phyloP scores from a whole-genome alignment of 2,888 invertebrate species.

The Spilarctia lutea region DNA sequence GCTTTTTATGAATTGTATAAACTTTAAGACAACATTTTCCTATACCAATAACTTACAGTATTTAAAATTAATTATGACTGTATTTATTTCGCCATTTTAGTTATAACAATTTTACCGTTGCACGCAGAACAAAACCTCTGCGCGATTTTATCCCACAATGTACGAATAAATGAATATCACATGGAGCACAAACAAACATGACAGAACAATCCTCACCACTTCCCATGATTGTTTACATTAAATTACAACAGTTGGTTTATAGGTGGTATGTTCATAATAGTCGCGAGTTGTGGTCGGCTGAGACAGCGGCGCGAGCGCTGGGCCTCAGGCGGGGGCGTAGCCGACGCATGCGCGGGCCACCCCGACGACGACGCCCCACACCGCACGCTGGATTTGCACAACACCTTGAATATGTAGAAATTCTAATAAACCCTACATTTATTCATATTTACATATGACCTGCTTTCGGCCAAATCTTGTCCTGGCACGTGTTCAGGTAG shows the following conservation, averaged over 20 bases:
- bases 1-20: not conserved
- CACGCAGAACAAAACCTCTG: not conserved
- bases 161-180: slow-evolving; percentile 51
- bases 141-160: slow-evolving; percentile 35
- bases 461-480: not conserved
- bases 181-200: slow-evolving; percentile 56
- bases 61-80: slow-evolving; percentile 26
- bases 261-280: slow-evolving; percentile 59
- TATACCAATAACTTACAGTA: not conserved
- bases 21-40: not conserved
- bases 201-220: slow-evolving; percentile 74
- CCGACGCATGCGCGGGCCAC: slow-evolving; percentile 78
- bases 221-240: slow-evolving; percentile 81
- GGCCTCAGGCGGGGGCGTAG: slow-evolving; percentile 76
- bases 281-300: slow-evolving; percentile 45
- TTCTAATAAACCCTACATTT: slow-evolving; percentile 36
- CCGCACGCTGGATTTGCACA: slow-evolving; percentile 56
- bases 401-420: slow-evolving; percentile 45
- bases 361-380: slow-evolving; percentile 77
- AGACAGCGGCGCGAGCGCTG: slow-evolving; percentile 58
- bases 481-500: not conserved
- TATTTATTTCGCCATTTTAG: slow-evolving; percentile 26
- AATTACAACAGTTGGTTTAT: slow-evolving; percentile 76
- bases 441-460: slow-evolving; percentile 23
- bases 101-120: slow-evolving; percentile 32